Conservation (phyloP, 2,113 vertebrate species). For the Leiothrix lutea region DNA sequence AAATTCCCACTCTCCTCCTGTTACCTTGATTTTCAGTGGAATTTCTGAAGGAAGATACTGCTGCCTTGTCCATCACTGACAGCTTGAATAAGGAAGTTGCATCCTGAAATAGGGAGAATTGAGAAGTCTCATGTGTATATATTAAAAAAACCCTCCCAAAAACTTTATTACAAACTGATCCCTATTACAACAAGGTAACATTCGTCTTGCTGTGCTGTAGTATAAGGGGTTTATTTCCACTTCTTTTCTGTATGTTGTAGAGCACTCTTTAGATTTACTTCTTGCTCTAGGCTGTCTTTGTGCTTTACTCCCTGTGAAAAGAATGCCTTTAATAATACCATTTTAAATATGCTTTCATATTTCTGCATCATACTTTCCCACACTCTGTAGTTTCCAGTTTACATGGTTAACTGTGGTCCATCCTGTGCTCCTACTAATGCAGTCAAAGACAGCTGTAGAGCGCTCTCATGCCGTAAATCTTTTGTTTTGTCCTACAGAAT, state of each 20-base stretch:
- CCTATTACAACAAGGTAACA: not conserved
- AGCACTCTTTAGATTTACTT: not conserved
- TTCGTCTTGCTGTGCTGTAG: not conserved
- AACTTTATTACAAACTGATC: not conserved
- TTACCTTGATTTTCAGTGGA: not conserved
- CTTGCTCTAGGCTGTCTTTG: not conserved
- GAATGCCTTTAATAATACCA: not conserved
- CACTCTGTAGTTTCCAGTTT: not conserved
- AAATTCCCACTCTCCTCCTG: not conserved
- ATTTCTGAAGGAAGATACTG: not conserved
- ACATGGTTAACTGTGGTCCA: not conserved
- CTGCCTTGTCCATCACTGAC: not conserved
- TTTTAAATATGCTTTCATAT: not conserved
- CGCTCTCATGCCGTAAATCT: rapidly evolving
- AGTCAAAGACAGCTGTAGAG: not conserved
- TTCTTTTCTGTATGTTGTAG: not conserved
- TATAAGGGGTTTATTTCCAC: not conserved
- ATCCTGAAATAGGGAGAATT: not conserved
- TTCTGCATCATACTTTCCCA: not conserved
- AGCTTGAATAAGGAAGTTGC: not conserved
- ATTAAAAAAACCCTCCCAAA: not conserved
- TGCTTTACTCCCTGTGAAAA: not conserved
- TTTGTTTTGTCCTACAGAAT: not conserved
- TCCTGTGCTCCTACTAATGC: not conserved
- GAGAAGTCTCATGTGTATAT: not conserved